phyloP scores from a whole-genome alignment of 30 jellyfish, hydroid and myxozoan genomes.

The Phacellophora camtschatica region DNA sequence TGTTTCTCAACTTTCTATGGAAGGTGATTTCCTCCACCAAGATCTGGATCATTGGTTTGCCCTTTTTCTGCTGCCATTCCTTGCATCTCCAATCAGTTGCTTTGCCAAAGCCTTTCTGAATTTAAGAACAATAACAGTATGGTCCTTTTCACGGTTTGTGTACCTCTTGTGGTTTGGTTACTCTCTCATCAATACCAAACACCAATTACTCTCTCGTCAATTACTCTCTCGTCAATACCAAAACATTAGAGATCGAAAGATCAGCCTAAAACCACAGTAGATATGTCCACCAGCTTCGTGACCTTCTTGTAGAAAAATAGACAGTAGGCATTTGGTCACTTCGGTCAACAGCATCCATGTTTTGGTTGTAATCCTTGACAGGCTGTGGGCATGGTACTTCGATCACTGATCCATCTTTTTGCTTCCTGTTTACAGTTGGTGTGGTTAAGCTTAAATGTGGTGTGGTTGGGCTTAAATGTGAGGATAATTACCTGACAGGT shows the following conservation, averaged over 20 bases:
- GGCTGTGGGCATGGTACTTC: slow-evolving; percentile 9
- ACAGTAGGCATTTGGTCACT: background rate
- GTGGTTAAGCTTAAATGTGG: background rate
- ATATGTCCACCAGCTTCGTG: background rate
- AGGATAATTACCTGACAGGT: background rate
- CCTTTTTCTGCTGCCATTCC: background rate
- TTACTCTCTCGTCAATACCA: background rate
- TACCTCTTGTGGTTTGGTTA: background rate
- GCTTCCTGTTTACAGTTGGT: too few species aligned
- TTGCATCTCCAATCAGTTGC: background rate
- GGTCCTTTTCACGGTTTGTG: background rate
- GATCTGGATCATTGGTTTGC: background rate
- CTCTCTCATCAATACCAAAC: background rate
- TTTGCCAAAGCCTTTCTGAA: background rate
- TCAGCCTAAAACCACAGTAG: background rate
- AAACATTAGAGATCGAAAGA: background rate
- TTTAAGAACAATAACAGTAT: background rate
- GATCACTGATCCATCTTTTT: background rate
- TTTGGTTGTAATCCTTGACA: background rate
- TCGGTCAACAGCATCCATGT: slow-evolving; percentile 26
- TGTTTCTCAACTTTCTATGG: background rate
- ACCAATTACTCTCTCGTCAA: background rate
- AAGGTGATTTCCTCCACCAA: background rate
- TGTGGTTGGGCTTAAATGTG: background rate
- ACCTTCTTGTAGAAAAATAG: background rate